A percentile compares a stretch with the other conserved stretches of the same genome.
phyloP scores from a whole-genome alignment of 2,113 vertebrate species.

The Turdus rufiventris region DNA sequence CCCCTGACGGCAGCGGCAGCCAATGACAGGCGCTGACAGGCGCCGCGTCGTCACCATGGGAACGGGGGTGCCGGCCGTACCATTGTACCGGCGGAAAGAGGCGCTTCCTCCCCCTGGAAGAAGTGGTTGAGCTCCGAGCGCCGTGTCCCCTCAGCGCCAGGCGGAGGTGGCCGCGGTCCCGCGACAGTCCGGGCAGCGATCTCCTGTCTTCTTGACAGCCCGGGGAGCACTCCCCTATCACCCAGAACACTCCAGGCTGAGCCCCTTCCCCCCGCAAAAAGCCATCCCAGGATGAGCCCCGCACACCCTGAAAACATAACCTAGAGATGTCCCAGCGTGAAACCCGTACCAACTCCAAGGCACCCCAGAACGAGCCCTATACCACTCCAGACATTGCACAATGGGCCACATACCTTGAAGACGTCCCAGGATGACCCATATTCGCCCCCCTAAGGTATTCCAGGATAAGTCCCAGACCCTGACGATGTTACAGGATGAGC shows the following conservation, averaged over 20 bases:
- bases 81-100: not conserved
- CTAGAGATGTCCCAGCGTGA: not conserved
- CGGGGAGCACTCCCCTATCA: fast-evolving
- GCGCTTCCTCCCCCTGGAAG: fast-evolving
- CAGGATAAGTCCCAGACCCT: not conserved
- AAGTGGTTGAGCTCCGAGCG: not conserved
- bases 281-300: no score
- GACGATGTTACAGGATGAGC: not conserved
- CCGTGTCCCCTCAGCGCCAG: not conserved
- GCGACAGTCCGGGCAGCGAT: fast-evolving
- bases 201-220: fast-evolving
- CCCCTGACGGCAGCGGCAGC: fast-evolving
- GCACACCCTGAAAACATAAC: not conserved
- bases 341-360: no score
- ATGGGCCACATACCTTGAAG: not conserved
- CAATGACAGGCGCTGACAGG: not conserved
- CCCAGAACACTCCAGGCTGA: not conserved
- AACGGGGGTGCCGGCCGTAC: not conserved
- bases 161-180: fast-evolving
- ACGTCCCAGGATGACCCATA: not conserved
- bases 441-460: no score
- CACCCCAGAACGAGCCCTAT: not conserved
- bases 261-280: fast-evolving
- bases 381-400: not conserved
- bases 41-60: not conserved